A percentile compares a stretch with the other conserved stretches of the same genome.
phyloP scores from a whole-genome alignment of 2,797 vertebrate species.

The Pseudotriccus pelzelni region DNA sequence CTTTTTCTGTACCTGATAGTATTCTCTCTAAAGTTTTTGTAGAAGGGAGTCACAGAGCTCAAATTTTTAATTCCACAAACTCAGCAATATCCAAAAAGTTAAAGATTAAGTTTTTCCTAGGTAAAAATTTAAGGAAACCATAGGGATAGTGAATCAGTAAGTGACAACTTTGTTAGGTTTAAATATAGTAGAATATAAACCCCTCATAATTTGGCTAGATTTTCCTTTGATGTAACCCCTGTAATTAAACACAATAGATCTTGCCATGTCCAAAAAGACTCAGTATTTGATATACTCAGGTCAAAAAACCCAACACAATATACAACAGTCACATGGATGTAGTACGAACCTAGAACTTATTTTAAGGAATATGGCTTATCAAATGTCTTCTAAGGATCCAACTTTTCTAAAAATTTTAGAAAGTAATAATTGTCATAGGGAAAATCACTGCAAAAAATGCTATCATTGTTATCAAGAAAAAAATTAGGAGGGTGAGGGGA shows the following conservation, averaged over 20 bases:
- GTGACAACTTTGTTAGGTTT: not conserved
- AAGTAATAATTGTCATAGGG: not conserved
- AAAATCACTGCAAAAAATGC: not conserved
- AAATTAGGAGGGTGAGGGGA: accelerated
- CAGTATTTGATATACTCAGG: not conserved
- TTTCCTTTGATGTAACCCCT: not conserved
- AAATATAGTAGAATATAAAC: not conserved
- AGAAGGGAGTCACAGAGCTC: not conserved
- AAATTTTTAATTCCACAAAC: not conserved
- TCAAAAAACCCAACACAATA: not conserved
- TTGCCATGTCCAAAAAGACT: not conserved
- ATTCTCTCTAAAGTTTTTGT: not conserved
- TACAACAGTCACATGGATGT: accelerated
- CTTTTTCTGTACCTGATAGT: not conserved
- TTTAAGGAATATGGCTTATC: not conserved
- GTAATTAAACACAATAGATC: not conserved
- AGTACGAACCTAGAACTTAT: not conserved
- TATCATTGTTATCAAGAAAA: not conserved
- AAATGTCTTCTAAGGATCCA: not conserved
- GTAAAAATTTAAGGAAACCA: not conserved
- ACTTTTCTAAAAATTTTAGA: not conserved
- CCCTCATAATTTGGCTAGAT: not conserved
- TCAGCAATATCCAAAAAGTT: not conserved
- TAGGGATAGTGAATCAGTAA: not conserved
- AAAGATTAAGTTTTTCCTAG: not conserved